phyloP scores from a whole-genome alignment of 2,888 invertebrate genomes.

The Saturnia japonica region DNA sequence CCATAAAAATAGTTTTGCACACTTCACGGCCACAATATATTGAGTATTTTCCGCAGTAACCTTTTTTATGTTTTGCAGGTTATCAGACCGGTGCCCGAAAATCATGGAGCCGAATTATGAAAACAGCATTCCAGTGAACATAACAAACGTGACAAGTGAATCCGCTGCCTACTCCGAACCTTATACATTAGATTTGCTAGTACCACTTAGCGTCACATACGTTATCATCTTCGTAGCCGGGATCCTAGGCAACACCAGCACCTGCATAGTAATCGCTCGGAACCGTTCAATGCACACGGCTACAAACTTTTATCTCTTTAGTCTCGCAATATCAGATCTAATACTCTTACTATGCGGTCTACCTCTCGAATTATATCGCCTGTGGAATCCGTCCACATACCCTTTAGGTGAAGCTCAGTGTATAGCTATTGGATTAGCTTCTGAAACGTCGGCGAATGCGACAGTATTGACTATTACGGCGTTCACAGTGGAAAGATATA shows the following conservation, averaged over 20 bases:
- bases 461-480: constrained; percentile 94
- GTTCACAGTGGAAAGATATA: constrained; percentile 93
- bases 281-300: constrained; percentile 92
- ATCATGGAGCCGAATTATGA: constrained; percentile 54
- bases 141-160: constrained; percentile 53
- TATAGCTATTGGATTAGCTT: constrained; percentile 87
- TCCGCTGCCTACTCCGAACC: constrained; percentile 54
- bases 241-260: constrained; percentile 89
- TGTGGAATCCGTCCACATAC: constrained; percentile 88
- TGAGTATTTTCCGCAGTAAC: background rate
- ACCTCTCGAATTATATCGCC: constrained; percentile 89
- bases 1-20: background rate
- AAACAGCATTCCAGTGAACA: constrained; percentile 47
- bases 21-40: background rate
- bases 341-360: constrained; percentile 88
- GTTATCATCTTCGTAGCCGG: constrained; percentile 87
- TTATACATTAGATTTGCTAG: constrained; percentile 83
- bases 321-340: constrained; percentile 89
- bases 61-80: constrained; percentile 46
- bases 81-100: constrained; percentile 40
- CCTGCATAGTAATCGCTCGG: constrained; percentile 88
- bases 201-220: constrained; percentile 87
- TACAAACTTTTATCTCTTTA: constrained; percentile 92
- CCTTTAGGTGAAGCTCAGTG: constrained; percentile 90
- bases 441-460: constrained; percentile 93